These are phyloP conservation scores for Drosophila yooni DNA, from an alignment of 2,888 invertebrate species.

Conservation along the genomic window DNA sequence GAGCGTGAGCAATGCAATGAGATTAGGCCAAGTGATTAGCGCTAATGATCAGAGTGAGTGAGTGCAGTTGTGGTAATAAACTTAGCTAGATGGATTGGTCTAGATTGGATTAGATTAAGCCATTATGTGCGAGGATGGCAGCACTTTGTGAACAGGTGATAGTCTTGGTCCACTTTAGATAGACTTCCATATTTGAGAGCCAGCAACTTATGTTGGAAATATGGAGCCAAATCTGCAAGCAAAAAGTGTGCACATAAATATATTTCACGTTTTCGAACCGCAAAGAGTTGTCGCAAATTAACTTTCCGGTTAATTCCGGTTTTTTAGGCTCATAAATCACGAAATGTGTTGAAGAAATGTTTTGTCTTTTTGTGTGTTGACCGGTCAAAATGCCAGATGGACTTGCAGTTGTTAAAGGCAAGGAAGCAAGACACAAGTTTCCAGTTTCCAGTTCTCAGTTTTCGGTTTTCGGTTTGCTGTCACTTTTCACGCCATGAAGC, in stretches of 20 bases:
- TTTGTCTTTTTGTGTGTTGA: conserved; percentile 35
- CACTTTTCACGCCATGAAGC: conserved; percentile 45
- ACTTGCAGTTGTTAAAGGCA: conserved; percentile 20
- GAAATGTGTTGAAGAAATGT: conserved; percentile 51
- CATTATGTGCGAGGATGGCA: background rate
- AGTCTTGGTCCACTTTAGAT: background rate
- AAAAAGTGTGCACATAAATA: background rate
- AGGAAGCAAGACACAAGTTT: conserved; percentile 17
- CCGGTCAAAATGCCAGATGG: conserved; percentile 56
- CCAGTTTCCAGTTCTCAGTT: conserved; percentile 20
- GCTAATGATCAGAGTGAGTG: conserved; percentile 7
- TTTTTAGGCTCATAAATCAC: conserved; percentile 71
- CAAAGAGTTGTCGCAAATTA: conserved; percentile 33
- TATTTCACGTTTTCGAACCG: conserved; percentile 7
- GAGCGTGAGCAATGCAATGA: conserved; percentile 10
- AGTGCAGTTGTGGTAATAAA: conserved; percentile 26
- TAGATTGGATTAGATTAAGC: background rate
- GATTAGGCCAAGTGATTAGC: conserved; percentile 29
- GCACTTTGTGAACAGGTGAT: background rate
- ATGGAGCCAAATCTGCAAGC: background rate
- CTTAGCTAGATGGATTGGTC: background rate
- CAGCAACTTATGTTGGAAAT: background rate
- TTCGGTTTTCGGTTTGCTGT: conserved; percentile 18
- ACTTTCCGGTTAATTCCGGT: conserved; percentile 53
- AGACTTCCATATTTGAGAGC: background rate